These are phyloP conservation scores for Tenthredo notha DNA, from an alignment of 2,888 invertebrate genomes.

Conservation along the genomic window DNA sequence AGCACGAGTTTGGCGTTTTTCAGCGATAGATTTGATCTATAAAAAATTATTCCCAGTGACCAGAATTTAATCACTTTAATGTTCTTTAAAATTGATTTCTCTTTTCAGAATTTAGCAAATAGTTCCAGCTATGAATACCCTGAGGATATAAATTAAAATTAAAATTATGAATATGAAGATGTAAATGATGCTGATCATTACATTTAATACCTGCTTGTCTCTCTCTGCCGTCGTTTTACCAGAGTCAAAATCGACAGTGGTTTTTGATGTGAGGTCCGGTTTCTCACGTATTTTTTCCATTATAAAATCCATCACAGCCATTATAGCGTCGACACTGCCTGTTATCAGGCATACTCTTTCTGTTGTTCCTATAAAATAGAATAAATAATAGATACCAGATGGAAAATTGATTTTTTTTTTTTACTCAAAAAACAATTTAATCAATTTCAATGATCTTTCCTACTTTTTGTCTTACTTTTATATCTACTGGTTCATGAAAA, in stretches of 20 bases:
- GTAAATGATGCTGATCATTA: slow-evolving; percentile 54
- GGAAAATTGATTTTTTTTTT: neutral
- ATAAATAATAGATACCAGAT: slow-evolving; percentile 43
- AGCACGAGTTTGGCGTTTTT: neutral
- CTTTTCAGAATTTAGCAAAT: neutral
- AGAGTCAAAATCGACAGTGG: slow-evolving; percentile 88
- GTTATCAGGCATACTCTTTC: slow-evolving; percentile 97
- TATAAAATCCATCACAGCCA: slow-evolving; percentile 95
- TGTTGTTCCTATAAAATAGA: slow-evolving; percentile 87
- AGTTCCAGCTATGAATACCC: neutral
- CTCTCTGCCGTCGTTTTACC: slow-evolving; percentile 91
- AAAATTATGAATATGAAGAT: slow-evolving; percentile 55
- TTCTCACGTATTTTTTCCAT: slow-evolving; percentile 98
- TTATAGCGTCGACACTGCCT: slow-evolving; percentile 93
- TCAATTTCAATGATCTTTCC: neutral
- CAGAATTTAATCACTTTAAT: neutral
- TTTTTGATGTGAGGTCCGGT: slow-evolving; percentile 90
- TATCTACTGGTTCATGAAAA: neutral
- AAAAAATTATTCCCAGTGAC: neutral
- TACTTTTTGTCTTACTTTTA: neutral
- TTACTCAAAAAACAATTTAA: neutral
- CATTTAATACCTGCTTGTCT: slow-evolving; percentile 87
- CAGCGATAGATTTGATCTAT: neutral
- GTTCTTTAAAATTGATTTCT: neutral
- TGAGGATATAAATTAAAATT: slow-evolving; percentile 37